phyloP scores from a whole-genome alignment of 2,113 vertebrate species.

The Grammomys dolichurus region DNA sequence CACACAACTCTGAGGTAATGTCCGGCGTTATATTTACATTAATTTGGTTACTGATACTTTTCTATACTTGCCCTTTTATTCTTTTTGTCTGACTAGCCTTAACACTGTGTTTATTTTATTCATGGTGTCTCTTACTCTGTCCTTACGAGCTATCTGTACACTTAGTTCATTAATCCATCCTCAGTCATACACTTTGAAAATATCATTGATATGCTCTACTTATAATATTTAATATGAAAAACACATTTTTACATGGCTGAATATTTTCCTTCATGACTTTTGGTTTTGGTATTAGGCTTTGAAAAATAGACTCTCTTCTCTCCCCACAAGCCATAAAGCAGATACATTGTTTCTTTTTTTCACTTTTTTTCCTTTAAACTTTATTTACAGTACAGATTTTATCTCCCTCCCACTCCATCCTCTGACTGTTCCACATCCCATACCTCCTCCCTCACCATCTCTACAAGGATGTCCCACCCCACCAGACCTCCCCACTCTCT shows the following conservation, averaged over 20 bases:
- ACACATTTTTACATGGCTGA: neutral
- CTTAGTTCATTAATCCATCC: neutral
- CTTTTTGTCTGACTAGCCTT: neutral
- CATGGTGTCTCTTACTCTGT: neutral
- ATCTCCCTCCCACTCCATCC: too few species aligned
- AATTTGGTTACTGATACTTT: slow-evolving; percentile 18
- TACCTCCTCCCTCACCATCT: too few species aligned
- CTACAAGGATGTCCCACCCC: too few species aligned
- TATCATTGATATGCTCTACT: neutral
- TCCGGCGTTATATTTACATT: slow-evolving; percentile 2
- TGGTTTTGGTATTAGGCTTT: neutral
- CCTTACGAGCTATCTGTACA: neutral
- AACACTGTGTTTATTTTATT: neutral
- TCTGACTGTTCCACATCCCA: too few species aligned
- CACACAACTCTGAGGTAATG: neutral
- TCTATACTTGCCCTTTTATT: neutral
- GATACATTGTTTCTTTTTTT: neutral
- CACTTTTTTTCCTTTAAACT: too few species aligned
- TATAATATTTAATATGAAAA: neutral
- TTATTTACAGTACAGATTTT: too few species aligned
- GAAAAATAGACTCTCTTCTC: neutral
- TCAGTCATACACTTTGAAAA: slow-evolving; percentile 15
- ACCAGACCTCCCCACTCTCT: too few species aligned
- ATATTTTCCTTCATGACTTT: slow-evolving; percentile 24
- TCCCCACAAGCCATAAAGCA: neutral